Base-by-base conservation (phyloP, 2,888 invertebrate genomes). In the Pediacus dermestoides region DNA sequence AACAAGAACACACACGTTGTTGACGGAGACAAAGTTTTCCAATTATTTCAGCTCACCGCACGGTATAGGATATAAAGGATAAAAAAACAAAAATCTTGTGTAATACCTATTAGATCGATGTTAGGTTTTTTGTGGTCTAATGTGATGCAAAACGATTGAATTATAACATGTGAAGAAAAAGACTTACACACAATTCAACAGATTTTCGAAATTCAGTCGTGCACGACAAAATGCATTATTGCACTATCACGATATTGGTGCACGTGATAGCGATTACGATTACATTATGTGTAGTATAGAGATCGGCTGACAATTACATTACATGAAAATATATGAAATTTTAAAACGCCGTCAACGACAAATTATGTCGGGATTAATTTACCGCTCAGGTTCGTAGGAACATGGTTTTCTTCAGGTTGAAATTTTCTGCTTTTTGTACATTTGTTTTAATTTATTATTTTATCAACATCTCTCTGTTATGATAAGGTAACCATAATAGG, bases 161-260 rank as follows among this genome's bases (percentile, higher is more conserved):
- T 34, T 37, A 33, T 39, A 39, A 39, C 43, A 46, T 46, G 46
- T 44, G 41, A 44, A n/a, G n/a, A n/a, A 44, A 44, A 44, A 46
- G 40, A 39, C 34, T 41, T 44, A 42, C 44, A 46, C 46, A 39
- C 43, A 44, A 44, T 46, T 46, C 40, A 18, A 39, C 25, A 46
- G 44, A 46, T 46, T 46, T 44, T 42, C 44, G 39, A 44, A 37
- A 46, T 44, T 23, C 46, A 46, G 38, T 46, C 46, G 46, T 46
- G 46, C 46, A 44, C 44, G 39, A 46, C 46, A 44, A 39, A 45
- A 41, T 46, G 46, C 46, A 46, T 46, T 18, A 46, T 46, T 44
- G 44, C 44, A 38, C 37, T 27, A 44, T 46, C 46, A 41, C 46
- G 44, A 46, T 18, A 18, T 18, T 6, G 21, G 21, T 18, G n/a